These are phyloP conservation scores for Astur gentilis DNA, from an alignment of 2,113 vertebrate species.

Conservation along the genomic window DNA sequence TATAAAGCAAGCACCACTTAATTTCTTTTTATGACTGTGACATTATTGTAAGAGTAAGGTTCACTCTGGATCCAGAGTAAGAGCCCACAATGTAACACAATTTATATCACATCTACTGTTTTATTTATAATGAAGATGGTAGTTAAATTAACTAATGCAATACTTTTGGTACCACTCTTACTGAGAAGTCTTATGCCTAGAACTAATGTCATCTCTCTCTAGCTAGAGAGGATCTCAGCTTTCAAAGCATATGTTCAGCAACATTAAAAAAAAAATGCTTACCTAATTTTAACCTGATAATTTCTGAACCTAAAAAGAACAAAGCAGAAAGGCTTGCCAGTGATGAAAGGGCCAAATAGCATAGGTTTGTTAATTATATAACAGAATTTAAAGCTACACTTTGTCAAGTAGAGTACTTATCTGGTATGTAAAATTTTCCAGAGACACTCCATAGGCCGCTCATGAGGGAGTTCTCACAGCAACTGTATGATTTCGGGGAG, in stretches of 20 bases:
- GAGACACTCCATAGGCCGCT: background rate
- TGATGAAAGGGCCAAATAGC: background rate
- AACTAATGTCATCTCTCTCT: background rate
- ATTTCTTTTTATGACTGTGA: background rate
- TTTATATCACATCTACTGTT: background rate
- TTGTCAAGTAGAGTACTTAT: background rate
- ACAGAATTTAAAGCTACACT: background rate
- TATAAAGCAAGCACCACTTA: background rate
- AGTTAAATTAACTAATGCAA: background rate
- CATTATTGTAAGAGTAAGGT: background rate
- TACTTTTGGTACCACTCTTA: background rate
- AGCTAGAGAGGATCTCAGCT: background rate
- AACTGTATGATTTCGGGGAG: background rate
- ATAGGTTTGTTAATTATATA: background rate
- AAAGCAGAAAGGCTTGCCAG: background rate
- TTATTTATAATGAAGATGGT: background rate
- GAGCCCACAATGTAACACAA: background rate
- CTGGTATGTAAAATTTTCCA: background rate
- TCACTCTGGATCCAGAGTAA: background rate
- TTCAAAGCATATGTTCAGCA: background rate
- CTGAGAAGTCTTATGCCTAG: background rate
- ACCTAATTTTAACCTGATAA: background rate
- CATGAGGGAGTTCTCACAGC: background rate
- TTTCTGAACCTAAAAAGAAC: background rate
- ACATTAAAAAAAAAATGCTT: background rate